Percentiles rank a stretch among this genome's conserved stretches.
Evolutionary conservation across 2,888 invertebrate species (phyloP).

Genomic region (Linyphia triangularis): DNA sequence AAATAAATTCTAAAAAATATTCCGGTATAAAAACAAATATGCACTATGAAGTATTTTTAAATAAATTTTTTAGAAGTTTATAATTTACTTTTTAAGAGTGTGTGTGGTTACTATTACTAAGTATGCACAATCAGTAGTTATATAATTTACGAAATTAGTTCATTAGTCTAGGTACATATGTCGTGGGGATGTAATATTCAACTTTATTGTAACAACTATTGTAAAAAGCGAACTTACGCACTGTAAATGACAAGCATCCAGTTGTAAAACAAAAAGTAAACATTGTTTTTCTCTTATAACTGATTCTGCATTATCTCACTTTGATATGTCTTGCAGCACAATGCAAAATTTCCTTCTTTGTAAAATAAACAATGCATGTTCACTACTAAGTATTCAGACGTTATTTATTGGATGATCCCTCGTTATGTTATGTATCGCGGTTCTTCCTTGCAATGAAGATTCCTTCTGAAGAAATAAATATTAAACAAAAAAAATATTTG

Average conservation of each 20-base stretch:
- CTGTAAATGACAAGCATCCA: conserved; percentile 29
- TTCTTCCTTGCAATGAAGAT: conserved; percentile 45
- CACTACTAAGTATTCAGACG: conserved; percentile 4
- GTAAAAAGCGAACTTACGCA: conserved; percentile 27
- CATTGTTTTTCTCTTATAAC: neutral
- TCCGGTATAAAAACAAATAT: no score
- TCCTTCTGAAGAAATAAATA: no score
- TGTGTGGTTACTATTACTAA: no score
- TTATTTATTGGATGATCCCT: conserved; percentile 41
- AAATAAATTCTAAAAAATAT: no score
- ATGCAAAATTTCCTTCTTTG: conserved; percentile 8
- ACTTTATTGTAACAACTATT: conserved; percentile 2
- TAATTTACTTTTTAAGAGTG: no score
- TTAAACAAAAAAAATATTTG: no score
- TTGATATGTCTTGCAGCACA: conserved; percentile 34
- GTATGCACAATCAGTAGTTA: conserved; percentile 53
- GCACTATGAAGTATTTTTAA: no score
- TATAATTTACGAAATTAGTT: conserved; percentile 30
- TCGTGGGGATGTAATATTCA: no score
- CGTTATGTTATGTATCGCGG: conserved; percentile 18
- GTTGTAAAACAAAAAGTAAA: no score
- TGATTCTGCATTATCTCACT: conserved; percentile 32
- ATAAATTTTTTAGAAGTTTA: no score
- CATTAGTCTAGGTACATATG: conserved; percentile 28
- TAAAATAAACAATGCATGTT: conserved; percentile 20